These are phyloP conservation scores for Saturnia japonica DNA, from an alignment of 2,888 invertebrate species.

Conservation along the genomic window DNA sequence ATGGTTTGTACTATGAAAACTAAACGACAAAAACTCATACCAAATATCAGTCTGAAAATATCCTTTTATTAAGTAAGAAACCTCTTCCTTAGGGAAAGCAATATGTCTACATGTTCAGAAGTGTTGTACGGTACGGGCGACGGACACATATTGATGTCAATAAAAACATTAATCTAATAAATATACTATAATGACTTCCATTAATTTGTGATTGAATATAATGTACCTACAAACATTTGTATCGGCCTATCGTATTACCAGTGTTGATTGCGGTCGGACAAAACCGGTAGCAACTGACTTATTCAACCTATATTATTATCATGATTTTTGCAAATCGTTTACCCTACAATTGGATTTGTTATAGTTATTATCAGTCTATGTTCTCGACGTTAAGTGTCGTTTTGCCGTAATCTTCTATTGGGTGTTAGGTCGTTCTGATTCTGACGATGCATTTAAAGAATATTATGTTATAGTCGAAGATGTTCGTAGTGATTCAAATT, in stretches of 20 bases:
- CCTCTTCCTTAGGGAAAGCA: too few relatives aligned
- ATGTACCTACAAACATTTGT: background rate
- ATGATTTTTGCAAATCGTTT: slow-evolving; percentile 69
- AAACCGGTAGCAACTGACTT: slow-evolving; percentile 54
- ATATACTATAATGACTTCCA: background rate
- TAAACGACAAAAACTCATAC: too few relatives aligned
- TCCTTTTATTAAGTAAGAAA: too few relatives aligned
- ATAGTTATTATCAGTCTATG: background rate
- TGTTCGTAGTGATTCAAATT: background rate
- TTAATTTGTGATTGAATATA: slow-evolving; percentile 3
- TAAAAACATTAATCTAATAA: background rate
- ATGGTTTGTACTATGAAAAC: too few relatives aligned
- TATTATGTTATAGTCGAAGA: background rate
- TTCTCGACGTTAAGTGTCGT: background rate
- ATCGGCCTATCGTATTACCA: background rate
- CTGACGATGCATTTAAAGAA: background rate
- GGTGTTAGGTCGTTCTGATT: background rate
- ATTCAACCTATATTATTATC: slow-evolving; percentile 71
- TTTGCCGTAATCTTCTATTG: background rate
- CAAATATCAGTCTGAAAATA: too few relatives aligned
- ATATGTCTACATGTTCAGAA: too few relatives aligned
- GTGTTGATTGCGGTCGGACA: slow-evolving; percentile 12
- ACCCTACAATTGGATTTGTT: slow-evolving; percentile 24
- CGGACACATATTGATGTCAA: too few relatives aligned
- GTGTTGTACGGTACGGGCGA: too few relatives aligned